phyloP scores from a whole-genome alignment of 2,888 invertebrate species.

The Elysia crispata region DNA sequence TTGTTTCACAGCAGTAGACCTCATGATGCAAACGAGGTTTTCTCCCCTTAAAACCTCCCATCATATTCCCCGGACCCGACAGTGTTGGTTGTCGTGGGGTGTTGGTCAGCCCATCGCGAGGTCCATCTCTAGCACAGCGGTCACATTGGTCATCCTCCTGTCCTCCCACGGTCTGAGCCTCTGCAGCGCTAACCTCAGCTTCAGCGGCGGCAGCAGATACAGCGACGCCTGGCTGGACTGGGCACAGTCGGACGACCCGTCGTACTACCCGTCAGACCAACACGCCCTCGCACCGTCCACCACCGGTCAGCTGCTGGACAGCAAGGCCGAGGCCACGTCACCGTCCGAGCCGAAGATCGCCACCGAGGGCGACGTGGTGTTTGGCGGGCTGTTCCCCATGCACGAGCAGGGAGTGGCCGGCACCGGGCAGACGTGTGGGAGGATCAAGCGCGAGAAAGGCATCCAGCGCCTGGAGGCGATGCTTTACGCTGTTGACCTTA shows the following conservation, averaged over 20 bases:
- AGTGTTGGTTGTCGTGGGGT: no score
- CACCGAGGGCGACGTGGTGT: slow-evolving; percentile 79
- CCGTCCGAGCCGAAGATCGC: slow-evolving; percentile 62
- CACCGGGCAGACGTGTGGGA: slow-evolving; percentile 76
- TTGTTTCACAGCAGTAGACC: no score
- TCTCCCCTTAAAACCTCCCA: no score
- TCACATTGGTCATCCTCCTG: no score
- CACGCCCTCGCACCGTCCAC: no score
- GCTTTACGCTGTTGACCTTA: slow-evolving; percentile 81
- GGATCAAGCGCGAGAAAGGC: slow-evolving; percentile 78
- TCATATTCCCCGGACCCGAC: no score
- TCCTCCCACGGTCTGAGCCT: no score
- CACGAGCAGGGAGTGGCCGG: slow-evolving; percentile 79
- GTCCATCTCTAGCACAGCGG: no score
- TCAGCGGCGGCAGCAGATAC: background rate
- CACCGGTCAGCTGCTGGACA: no score
- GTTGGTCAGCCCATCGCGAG: no score
- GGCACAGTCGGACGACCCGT: background rate
- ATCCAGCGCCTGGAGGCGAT: slow-evolving; percentile 82
- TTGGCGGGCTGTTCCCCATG: slow-evolving; percentile 82
- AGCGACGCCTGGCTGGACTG: background rate
- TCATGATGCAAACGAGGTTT: no score
- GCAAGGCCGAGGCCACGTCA: background rate
- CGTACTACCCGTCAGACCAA: background rate
- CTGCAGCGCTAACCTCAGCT: no score